Evolutionary conservation across 2,113 vertebrate species (phyloP).

Genomic region (Protobothrops flavoviridis): DNA sequence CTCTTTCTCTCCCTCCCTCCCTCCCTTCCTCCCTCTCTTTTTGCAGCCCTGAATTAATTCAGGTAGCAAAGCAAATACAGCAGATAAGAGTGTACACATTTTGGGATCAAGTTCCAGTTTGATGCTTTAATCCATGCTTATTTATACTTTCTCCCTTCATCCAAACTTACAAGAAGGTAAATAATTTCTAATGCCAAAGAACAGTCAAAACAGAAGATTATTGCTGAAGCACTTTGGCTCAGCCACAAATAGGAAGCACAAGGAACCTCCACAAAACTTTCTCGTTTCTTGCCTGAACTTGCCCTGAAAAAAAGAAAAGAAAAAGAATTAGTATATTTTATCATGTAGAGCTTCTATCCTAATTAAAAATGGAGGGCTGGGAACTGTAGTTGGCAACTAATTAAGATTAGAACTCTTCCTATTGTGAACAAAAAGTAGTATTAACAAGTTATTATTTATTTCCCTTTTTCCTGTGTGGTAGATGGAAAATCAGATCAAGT

Average conservation of each 20-base stretch:
- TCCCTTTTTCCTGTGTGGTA: background rate
- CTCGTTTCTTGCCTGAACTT: background rate
- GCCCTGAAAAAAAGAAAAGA: background rate
- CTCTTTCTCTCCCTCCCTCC: no score
- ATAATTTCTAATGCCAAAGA: background rate
- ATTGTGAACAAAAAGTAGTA: background rate
- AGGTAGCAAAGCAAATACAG: background rate
- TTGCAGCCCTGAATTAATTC: background rate
- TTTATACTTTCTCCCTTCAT: background rate
- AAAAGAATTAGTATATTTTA: background rate
- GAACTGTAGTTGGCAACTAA: background rate
- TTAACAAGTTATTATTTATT: background rate
- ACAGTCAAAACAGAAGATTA: background rate
- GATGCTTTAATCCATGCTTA: background rate
- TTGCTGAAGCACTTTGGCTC: background rate
- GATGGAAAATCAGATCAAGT: background rate
- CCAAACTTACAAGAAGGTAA: background rate
- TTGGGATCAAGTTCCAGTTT: background rate
- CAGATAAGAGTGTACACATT: background rate
- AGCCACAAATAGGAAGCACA: slow-evolving; percentile 15
- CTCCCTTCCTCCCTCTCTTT: background rate
- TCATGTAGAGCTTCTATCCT: background rate
- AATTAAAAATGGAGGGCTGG: background rate
- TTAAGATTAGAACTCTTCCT: background rate
- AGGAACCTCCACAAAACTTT: background rate